Base-by-base conservation (phyloP, 23 tunicate genomes). In the Botrylloides violaceus region DNA sequence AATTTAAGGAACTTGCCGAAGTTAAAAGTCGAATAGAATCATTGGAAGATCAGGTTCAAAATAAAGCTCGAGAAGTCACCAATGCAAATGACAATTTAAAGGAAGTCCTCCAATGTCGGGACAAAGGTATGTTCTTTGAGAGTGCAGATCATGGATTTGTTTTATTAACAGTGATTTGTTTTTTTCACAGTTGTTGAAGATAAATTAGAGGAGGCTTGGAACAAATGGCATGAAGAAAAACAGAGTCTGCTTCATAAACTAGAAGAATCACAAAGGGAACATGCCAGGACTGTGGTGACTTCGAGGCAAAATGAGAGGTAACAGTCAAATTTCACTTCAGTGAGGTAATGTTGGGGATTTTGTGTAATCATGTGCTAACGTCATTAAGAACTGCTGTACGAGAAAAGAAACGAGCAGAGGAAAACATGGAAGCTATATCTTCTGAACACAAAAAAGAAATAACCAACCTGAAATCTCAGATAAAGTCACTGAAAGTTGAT, bases 281-380 rank as follows among this genome's bases (percentile, higher is more conserved):
- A 81, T 25, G 83, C 95, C 2, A 87, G 79, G 61, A 56, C 95
- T 20, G 95, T 87, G 23, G 95, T 87, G 5, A 48, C 85, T 4
- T 56, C 76, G 27, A 39, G 95, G 15, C 95, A 87, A 71, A 32
- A 58, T 25, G 93, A 85, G 73, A 55, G 92, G 92, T 79, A 33
- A 39, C 3, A 4, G 9, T 9, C 12, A 43, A 15, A 43, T 43
- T 43, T 9, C 12, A 43, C 15, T 43, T 7, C 15, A 9, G 53
- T 43, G 53, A 7, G 53, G 53, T 43, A 43, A 43, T 15, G 15
- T 43, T 43, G 12, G 53, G 53, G 9, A 9, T 43, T 43, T 9
- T 43, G 15, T 7, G 53, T 43, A 15, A 9, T 15, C 12, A 43
- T 43, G 15, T 43, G 53, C 53, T 43, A 15, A n/a, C n/a, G n/a